A percentile compares a stretch with the other conserved stretches of the same genome.
phyloP scores from a whole-genome alignment of 2,797 vertebrate species.

The Hyperoplus immaculatus region DNA sequence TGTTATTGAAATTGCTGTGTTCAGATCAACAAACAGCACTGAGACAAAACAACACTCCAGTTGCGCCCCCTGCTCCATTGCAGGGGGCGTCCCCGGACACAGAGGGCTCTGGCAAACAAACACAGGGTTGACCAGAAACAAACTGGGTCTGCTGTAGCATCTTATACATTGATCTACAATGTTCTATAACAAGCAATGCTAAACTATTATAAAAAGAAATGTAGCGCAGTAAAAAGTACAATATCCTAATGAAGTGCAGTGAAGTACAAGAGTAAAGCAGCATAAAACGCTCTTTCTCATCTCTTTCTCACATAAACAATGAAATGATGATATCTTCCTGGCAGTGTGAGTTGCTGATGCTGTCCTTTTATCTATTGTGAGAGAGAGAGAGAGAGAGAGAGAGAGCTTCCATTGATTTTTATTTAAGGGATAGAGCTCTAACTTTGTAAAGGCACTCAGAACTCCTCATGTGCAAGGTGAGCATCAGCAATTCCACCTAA shows the following conservation, averaged over 20 bases:
- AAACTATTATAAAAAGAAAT: neutral
- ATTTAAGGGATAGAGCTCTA: constrained; percentile 57
- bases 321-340: constrained; percentile 47
- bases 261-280: neutral
- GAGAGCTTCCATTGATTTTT: constrained; percentile 68
- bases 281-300: neutral
- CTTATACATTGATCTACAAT: neutral
- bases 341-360: constrained; percentile 17
- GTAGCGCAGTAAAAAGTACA: neutral
- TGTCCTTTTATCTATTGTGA: constrained; percentile 52
- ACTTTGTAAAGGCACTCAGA: constrained; percentile 39
- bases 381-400: constrained; percentile 25
- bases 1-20: neutral
- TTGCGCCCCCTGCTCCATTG: neutral
- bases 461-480: neutral
- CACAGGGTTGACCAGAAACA: neutral
- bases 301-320: constrained; percentile 30
- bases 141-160: neutral
- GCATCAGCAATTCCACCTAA: neutral
- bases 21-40: neutral
- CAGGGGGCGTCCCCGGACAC: neutral
- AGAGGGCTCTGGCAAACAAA: neutral
- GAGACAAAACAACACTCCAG: neutral
- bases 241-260: neutral
- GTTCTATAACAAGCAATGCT: neutral